A percentile compares a stretch with the other conserved stretches of the same genome.
These are phyloP conservation scores for Scotopteryx bipunctaria DNA, from an alignment of 2,888 invertebrate species.

Conservation along the genomic window DNA sequence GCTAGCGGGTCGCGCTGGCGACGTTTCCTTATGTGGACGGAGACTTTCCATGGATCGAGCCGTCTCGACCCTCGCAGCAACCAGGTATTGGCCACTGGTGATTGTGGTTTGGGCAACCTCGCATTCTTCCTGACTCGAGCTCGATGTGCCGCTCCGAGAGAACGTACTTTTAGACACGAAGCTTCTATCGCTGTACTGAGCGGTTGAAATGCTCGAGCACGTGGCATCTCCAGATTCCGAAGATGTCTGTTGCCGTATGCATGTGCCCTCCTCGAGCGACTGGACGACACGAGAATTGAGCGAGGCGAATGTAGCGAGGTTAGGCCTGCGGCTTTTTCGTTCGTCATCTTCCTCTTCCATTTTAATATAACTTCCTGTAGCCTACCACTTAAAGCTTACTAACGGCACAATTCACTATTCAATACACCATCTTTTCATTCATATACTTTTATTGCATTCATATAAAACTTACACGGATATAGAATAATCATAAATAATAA, in stretches of 20 bases:
- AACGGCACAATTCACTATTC: constrained; percentile 61
- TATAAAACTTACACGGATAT: constrained; percentile 62
- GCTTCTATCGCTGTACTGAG: constrained; percentile 76
- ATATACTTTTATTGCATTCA: constrained; percentile 69
- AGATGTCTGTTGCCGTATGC: constrained; percentile 73
- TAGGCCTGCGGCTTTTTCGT: constrained; percentile 62
- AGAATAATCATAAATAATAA: constrained; percentile 68
- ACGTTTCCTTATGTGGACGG: constrained; percentile 81
- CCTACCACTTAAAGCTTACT: constrained; percentile 48
- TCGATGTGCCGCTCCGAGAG: constrained; percentile 84
- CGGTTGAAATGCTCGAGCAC: constrained; percentile 70
- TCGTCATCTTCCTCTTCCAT: constrained; percentile 80
- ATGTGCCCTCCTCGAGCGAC: constrained; percentile 63
- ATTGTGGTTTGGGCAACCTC: constrained; percentile 79
- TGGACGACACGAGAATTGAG: constrained; percentile 67
- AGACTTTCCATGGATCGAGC: constrained; percentile 89
- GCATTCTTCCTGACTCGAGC: constrained; percentile 88
- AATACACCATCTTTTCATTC: constrained; percentile 64
- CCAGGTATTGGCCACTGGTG: constrained; percentile 80
- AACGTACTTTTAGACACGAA: constrained; percentile 81
- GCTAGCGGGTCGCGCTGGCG: constrained; percentile 81
- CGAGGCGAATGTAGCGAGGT: constrained; percentile 66
- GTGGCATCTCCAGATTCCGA: constrained; percentile 84
- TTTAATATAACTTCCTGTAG: constrained; percentile 49
- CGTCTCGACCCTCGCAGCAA: constrained; percentile 82